These are phyloP conservation scores for Thunnus thynnus DNA, from an alignment of 2,113 vertebrate species.

Conservation along the genomic window DNA sequence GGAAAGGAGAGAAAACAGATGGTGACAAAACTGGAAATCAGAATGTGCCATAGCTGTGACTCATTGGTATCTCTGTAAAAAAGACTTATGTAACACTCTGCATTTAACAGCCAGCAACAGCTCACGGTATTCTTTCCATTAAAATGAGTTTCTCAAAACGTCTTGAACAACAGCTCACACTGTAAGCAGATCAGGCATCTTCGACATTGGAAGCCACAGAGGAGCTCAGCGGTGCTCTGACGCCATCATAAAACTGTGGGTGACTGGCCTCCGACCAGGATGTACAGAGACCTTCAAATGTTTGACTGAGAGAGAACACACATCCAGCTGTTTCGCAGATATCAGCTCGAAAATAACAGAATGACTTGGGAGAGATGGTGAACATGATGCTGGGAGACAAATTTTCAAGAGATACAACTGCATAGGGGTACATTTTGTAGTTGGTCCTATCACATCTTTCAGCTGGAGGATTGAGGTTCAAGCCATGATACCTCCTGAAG, in stretches of 20 bases:
- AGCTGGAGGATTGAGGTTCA: not conserved
- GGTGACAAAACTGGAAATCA: constrained; percentile 67
- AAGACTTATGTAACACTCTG: constrained; percentile 58
- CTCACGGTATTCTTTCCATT: constrained; percentile 31
- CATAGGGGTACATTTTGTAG: constrained; percentile 1
- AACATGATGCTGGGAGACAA: constrained; percentile 18
- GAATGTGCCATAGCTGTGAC: constrained; percentile 65
- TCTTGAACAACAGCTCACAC: constrained; percentile 13
- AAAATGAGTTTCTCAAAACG: constrained; percentile 46
- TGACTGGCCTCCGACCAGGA: constrained; percentile 49
- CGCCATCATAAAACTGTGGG: constrained; percentile 47
- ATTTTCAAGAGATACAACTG: constrained; percentile 1
- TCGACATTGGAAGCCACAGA: constrained; percentile 4
- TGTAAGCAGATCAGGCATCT: constrained; percentile 29
- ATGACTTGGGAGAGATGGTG: constrained; percentile 13
- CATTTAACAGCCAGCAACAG: constrained; percentile 56
- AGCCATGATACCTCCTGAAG: not conserved
- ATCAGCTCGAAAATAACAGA: constrained; percentile 44
- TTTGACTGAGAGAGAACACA: constrained; percentile 57
- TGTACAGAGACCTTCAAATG: constrained; percentile 45
- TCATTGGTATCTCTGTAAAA: constrained; percentile 58
- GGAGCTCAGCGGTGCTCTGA: constrained; percentile 36
- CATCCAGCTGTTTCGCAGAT: constrained; percentile 51
- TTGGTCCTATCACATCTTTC: constrained; percentile 7
- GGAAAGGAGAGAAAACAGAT: constrained; percentile 55